A percentile compares a stretch with the other conserved stretches of the same genome.
phyloP scores from a whole-genome alignment of 1,140 invertebrate genomes.

The Euwallacea fornicatus region DNA sequence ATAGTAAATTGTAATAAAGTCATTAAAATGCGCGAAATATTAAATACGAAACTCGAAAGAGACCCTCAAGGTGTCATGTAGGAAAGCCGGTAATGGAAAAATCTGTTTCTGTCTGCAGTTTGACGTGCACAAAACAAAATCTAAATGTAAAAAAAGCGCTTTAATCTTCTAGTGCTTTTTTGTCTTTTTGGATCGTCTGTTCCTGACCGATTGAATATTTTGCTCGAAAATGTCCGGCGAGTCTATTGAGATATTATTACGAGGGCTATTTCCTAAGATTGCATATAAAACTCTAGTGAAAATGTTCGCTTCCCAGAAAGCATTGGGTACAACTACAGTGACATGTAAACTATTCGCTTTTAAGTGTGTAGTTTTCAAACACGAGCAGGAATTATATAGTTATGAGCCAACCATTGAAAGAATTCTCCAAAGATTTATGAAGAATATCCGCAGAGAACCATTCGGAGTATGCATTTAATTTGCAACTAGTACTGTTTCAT shows the following conservation, averaged over 20 bases:
- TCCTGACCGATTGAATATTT: slow-evolving; percentile 1
- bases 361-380: background rate
- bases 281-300: no score
- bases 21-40: no score
- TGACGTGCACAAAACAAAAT: slow-evolving; percentile 4
- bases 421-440: slow-evolving; percentile 18
- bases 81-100: background rate
- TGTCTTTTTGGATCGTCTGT: background rate
- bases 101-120: slow-evolving; percentile 1
- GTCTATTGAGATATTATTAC: no score
- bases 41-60: no score
- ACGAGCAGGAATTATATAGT: slow-evolving; percentile 1
- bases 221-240: background rate
- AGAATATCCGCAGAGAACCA: slow-evolving; percentile 16
- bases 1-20: no score
- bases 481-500: background rate
- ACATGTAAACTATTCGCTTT: no score
- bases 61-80: background rate
- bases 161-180: slow-evolving; percentile 1
- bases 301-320: no score
- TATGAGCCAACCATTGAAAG: background rate
- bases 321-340: no score
- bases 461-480: slow-evolving; percentile 24
- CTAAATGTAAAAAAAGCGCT: slow-evolving; percentile 3
- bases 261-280: no score